Percentiles rank a stretch among this genome's conserved stretches.
These are phyloP conservation scores for Pedionomus torquatus DNA, from an alignment of 2,113 vertebrate genomes.

Conservation along the genomic window DNA sequence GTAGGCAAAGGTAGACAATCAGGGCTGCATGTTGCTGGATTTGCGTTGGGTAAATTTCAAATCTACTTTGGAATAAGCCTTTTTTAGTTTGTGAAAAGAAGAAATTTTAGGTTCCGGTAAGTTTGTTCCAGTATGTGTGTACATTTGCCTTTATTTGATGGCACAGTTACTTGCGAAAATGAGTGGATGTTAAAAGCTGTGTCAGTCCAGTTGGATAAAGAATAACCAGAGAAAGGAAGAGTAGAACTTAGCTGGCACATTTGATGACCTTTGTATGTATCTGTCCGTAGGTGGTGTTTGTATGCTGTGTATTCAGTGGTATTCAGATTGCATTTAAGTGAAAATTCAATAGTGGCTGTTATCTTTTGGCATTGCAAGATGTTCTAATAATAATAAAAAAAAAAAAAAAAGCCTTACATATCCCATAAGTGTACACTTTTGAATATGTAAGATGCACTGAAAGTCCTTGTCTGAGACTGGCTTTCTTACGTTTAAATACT, in stretches of 20 bases:
- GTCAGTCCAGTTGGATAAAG: conserved; percentile 56
- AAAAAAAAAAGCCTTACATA: conserved; percentile 35
- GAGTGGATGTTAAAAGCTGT: conserved; percentile 36
- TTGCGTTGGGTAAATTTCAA: conserved; percentile 49
- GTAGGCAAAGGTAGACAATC: background rate
- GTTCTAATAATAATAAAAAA: conserved; percentile 50
- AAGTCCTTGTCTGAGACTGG: background rate
- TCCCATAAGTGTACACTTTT: background rate
- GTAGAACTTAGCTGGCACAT: conserved; percentile 31
- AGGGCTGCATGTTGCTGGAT: conserved; percentile 15
- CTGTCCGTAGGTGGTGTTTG: conserved; percentile 62
- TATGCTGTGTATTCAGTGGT: conserved; percentile 64
- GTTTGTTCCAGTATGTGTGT: conserved; percentile 32
- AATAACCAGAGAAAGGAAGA: background rate
- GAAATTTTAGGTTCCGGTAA: conserved; percentile 40
- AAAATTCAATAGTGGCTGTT: conserved; percentile 68
- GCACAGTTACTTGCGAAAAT: conserved; percentile 62
- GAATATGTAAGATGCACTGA: background rate
- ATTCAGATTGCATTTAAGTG: conserved; percentile 70
- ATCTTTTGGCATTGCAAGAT: conserved; percentile 69
- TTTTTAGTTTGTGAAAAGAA: conserved; percentile 59
- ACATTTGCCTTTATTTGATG: conserved; percentile 64
- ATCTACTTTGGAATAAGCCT: conserved; percentile 38
- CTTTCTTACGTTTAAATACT: background rate
- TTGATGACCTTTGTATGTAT: conserved; percentile 59